Evolutionary conservation across 1,140 invertebrate genomes (phyloP).

Genomic region (Bombus superbus): DNA sequence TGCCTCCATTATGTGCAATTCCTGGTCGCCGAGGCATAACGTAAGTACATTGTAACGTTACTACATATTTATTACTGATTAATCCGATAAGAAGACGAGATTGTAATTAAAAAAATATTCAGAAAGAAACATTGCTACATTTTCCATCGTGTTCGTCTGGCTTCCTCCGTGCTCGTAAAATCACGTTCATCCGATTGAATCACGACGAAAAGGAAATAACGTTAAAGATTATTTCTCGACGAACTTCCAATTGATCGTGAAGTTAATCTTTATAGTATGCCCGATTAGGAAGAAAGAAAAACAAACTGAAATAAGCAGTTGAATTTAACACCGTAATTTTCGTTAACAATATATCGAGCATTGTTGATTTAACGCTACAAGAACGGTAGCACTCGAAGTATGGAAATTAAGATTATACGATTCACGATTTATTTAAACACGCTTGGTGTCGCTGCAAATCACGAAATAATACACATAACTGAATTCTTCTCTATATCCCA

Average conservation of each 20-base stretch:
- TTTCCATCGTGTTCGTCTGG: no score
- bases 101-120: no score
- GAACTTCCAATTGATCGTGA: no score
- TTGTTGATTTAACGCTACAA: not conserved
- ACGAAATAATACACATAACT: no score
- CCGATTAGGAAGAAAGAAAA: not conserved
- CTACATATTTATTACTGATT: not conserved
- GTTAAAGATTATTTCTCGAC: not conserved
- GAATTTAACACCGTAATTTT: not conserved
- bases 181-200: not conserved
- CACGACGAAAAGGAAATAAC: not conserved
- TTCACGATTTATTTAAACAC: not conserved
- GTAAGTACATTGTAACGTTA: constrained; percentile 84
- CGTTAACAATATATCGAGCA: not conserved
- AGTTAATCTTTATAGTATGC: not conserved
- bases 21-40: constrained; percentile 93
- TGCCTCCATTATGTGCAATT: constrained; percentile 94
- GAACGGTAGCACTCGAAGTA: not conserved
- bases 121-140: no score
- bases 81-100: no score
- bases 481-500: no score
- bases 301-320: accelerated
- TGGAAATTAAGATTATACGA: not conserved
- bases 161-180: not conserved
- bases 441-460: not conserved